Evolutionary conservation across 1,140 invertebrate genomes (phyloP), one percentile per base, ranked within the genome.

Genomic region (Mesaphorura yosii): DNA sequence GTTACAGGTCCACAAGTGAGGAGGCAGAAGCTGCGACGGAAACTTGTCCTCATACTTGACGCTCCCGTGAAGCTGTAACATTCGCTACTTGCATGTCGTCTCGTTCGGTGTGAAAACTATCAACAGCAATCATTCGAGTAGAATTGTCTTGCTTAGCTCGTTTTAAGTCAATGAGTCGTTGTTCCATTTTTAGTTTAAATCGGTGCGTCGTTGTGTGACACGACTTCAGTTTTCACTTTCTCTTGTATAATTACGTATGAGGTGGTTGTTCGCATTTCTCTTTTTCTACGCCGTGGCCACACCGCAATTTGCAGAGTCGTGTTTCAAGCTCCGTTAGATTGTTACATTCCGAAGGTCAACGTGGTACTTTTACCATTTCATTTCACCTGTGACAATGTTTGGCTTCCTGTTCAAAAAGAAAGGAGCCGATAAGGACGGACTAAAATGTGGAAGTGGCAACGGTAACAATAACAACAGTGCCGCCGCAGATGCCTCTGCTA

Each of bases 341-440:
- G 17, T 12, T 37, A 17, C 17, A 12, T 12, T 12, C 6, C 6
- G 31, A 15, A 12, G 23, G 38, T 7, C 20, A 25, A 14, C 5
- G n/a, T 23, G 6, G 34, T 19, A 10, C 28, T 49, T 37, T 49
- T 10, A 37, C 15, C 28, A 7, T 4, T 17, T 31, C 15, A 4
- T n/a, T 10, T 31, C 20, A 37, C 15, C 23, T 31, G 3, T 26
- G 25, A 58, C 19, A 23, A 58, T 58, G 58, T 60, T 60, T 48
- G 58, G 58, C 26, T 60, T 60, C 31, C 37, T 60, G n/a, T 60
- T 60, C 28, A 57, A 57, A 54, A 45, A 44, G 28, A 60, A 60
- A 23, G 46, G 57, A 3, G 25, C 27, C 20, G 40, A 40, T 31
- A 31, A 40, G 7, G 42, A 23, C 15, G 20, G 7, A 34, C 40